Evolutionary conservation across 2,797 vertebrate genomes (phyloP).

Genomic region (Hippocampus kuda): DNA sequence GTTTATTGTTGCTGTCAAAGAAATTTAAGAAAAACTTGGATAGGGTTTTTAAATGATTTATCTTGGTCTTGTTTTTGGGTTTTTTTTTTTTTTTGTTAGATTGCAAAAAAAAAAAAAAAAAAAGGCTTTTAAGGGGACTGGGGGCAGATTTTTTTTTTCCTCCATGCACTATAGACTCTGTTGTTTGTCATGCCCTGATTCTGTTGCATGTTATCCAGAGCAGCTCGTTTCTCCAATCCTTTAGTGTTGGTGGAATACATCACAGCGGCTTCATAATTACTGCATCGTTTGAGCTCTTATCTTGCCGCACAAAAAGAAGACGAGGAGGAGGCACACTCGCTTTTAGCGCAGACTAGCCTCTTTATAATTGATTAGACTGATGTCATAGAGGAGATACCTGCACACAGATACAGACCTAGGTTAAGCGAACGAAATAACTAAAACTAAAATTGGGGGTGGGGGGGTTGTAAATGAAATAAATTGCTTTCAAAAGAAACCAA

Average conservation of each 20-base stretch:
- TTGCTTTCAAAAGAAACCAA: no score
- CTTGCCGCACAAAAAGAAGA: slow-evolving; percentile 4
- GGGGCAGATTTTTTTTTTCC: neutral
- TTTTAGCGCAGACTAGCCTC: slow-evolving; percentile 52
- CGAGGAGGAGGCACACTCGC: slow-evolving; percentile 43
- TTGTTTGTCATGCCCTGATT: slow-evolving; percentile 34
- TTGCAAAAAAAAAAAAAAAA: no score
- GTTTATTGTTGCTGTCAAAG: no score
- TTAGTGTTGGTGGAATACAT: slow-evolving; percentile 12
- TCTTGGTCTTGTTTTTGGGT: no score
- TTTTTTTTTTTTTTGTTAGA: no score
- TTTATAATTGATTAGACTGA: slow-evolving; percentile 67
- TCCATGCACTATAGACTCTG: slow-evolving; percentile 12
- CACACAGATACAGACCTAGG: slow-evolving; percentile 6
- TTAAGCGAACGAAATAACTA: no score
- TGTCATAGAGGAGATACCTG: slow-evolving; percentile 44
- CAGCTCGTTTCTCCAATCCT: slow-evolving; percentile 21
- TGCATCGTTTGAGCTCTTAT: slow-evolving; percentile 25
- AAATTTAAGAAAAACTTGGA: no score
- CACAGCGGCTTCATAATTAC: neutral
- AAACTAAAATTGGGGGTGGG: no score
- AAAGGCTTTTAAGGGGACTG: neutral
- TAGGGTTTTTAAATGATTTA: no score
- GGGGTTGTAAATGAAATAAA: no score
- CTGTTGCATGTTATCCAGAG: slow-evolving; percentile 28